Evolutionary conservation across 2,113 vertebrate species (phyloP), one percentile per base, ranked within the genome.

Genomic region (Pao palembangensis): DNA sequence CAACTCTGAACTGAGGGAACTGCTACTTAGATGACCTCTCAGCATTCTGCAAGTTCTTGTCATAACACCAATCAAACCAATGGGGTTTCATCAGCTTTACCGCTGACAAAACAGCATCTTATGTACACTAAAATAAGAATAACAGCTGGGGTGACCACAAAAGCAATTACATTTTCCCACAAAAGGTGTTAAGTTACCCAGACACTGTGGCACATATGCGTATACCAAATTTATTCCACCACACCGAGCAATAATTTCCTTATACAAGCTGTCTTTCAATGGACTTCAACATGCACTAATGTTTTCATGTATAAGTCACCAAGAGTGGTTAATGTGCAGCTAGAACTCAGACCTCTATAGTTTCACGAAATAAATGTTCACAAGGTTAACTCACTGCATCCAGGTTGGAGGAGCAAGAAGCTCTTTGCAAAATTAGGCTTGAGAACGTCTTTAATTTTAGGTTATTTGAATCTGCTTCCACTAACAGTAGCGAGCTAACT

Each of bases 21-120:
- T 52, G 49, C 54, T 61, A 23, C 47, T 6, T 16, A 43, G 23
- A 65, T 55, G 49, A 67, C 54, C 25, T 23, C 56, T 49, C 34
- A 58, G 51, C 54, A 70, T 72, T 74, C 69, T 64, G 47, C 21
- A 73, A 59, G 72, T 76, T 71, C 54, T 57, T 76, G 66, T 53
- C 58, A 59, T 66, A 38, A 51, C 60, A 79, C 58, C 54, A 76
- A 43, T 34, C 25, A 53, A 64, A 58, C 49, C 19, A 61, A 47
- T 48, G 19, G 5, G 20, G 43, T 38, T 38, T 38, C 4, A 12
- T 38, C 34, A 38, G 54, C 21, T 44, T 44, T 16, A 6, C 43
- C 5, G 43, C 43, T 17, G 4, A 12, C 14, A 16, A 15, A 44
- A 14, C 43, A 15, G 43, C 10, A 17, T 14, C 43, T 44, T 44